Conservation (phyloP, 2,113 vertebrate genomes). For the Stictonetta naevosa region DNA sequence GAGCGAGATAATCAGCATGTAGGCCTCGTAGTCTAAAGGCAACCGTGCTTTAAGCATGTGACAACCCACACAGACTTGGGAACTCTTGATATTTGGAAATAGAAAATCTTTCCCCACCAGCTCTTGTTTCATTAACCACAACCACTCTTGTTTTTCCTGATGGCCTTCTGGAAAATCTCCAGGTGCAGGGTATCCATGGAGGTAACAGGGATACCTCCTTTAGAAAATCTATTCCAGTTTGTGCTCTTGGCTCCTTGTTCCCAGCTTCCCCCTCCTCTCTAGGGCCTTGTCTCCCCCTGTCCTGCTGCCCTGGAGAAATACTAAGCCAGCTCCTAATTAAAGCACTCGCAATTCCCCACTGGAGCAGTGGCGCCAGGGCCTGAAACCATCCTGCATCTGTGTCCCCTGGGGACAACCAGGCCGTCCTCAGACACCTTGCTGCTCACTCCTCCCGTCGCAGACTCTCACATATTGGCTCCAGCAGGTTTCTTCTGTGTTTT, state of each 20-base stretch:
- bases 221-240: neutral
- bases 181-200: fast-evolving
- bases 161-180: neutral
- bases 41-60: fast-evolving
- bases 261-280: neutral
- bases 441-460: neutral
- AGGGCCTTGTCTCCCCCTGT: neutral
- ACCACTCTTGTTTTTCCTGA: neutral
- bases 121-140: neutral
- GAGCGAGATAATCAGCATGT: fast-evolving
- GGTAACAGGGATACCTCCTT: neutral
- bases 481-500: slow-evolving; percentile 38
- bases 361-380: slow-evolving; percentile 66
- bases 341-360: slow-evolving; percentile 59
- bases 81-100: neutral
- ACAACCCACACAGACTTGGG: neutral
- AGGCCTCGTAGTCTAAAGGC: neutral
- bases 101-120: neutral
- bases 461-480: neutral
- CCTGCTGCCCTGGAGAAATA: neutral
- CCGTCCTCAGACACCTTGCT: slow-evolving; percentile 7
- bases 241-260: neutral
- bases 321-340: slow-evolving; percentile 67
- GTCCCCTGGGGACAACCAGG: neutral
- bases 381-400: slow-evolving; percentile 8